A percentile compares a stretch with the other conserved stretches of the same genome.
Evolutionary conservation across 2,888 invertebrate genomes (phyloP).

Genomic region (Pocota personata): DNA sequence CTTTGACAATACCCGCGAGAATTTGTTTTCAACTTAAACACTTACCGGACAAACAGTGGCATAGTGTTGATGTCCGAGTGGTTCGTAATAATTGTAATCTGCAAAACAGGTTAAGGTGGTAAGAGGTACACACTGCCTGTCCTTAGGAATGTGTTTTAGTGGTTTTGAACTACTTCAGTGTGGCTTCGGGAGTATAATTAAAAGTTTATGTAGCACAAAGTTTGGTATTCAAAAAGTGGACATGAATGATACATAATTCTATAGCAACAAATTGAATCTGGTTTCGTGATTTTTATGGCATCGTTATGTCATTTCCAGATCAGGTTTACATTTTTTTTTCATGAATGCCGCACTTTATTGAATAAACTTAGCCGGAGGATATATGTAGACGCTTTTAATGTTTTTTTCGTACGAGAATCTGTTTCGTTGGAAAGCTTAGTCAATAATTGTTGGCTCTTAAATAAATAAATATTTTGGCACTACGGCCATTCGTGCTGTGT

Average conservation of each 20-base stretch:
- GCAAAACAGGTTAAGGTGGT: slow-evolving; percentile 3
- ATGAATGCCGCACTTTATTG: background rate
- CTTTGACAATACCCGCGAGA: slow-evolving; percentile 1
- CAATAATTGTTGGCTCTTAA: too few species aligned
- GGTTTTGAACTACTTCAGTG: background rate
- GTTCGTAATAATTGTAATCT: background rate
- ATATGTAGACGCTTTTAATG: background rate
- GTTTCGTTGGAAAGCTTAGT: too few species aligned
- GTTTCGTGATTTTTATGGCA: background rate
- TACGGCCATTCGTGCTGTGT: too few species aligned
- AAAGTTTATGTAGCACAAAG: background rate
- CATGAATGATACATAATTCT: background rate
- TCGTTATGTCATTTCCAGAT: background rate
- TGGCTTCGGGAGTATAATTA: background rate
- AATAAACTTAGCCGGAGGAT: background rate
- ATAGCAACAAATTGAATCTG: background rate
- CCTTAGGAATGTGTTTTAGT: background rate
- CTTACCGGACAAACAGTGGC: background rate
- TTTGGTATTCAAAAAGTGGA: background rate
- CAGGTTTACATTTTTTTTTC: background rate
- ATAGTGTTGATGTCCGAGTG: background rate
- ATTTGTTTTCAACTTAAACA: slow-evolving; percentile 10
- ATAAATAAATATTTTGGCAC: too few species aligned
- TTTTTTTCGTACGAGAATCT: too few species aligned
- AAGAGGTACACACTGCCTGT: background rate